Evolutionary conservation across 2,888 invertebrate genomes (phyloP).

Genomic region (Cheilosia urbana): DNA sequence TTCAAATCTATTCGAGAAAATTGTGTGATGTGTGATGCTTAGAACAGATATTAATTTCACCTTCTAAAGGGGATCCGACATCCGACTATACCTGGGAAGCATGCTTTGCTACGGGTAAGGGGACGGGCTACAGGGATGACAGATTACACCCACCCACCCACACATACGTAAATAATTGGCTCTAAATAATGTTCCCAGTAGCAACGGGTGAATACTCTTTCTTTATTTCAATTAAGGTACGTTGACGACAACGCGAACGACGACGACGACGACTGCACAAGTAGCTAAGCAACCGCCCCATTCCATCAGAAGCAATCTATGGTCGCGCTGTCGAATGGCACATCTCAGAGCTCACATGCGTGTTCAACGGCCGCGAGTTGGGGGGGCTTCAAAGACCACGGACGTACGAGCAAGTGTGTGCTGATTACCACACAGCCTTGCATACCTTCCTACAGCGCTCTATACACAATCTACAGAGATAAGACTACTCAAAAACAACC

Average conservation of each 20-base stretch:
- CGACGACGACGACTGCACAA: conserved; percentile 44
- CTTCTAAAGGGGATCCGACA: conserved; percentile 53
- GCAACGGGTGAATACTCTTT: conserved; percentile 77
- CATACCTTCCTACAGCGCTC: conserved; percentile 9
- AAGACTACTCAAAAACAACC: conserved; percentile 73
- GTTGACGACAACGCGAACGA: conserved; percentile 53
- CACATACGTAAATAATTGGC: conserved; percentile 76
- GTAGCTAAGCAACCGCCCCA: conserved; percentile 66
- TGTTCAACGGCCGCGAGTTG: conserved; percentile 43
- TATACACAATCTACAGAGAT: conserved; percentile 62
- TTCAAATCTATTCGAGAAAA: conserved; percentile 69
- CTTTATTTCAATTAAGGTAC: conserved; percentile 78
- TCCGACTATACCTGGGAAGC: not conserved
- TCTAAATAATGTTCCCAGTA: conserved; percentile 76
- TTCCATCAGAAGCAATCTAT: conserved; percentile 60
- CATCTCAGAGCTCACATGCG: conserved; percentile 60
- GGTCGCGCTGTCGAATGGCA: conserved; percentile 70
- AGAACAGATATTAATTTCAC: conserved; percentile 72
- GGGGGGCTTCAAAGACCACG: conserved; percentile 57
- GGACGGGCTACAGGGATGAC: not conserved
- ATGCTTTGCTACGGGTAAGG: conserved; percentile 25
- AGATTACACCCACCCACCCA: not conserved
- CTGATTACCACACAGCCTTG: conserved; percentile 68
- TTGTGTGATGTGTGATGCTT: conserved; percentile 46
- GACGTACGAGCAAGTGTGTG: conserved; percentile 66